Percentiles rank a stretch among this genome's conserved stretches.
Evolutionary conservation across 2,888 invertebrate genomes (phyloP).

Genomic region (Philonicus albiceps): DNA sequence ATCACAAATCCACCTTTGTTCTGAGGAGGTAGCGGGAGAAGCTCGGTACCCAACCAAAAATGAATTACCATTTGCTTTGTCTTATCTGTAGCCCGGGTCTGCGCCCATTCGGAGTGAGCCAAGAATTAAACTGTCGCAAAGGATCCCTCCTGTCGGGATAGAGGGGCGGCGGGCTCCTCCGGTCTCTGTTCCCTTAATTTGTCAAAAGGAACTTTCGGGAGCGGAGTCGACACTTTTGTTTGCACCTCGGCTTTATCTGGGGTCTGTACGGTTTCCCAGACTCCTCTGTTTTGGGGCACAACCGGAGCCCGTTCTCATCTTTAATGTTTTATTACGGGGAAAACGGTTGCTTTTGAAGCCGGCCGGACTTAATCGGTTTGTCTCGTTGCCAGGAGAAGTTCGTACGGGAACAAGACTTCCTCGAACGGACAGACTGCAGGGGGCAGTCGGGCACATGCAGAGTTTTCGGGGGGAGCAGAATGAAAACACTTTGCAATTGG

Average conservation of each 20-base stretch:
- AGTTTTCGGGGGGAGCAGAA: neutral
- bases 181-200: neutral
- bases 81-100: neutral
- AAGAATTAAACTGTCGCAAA: constrained; percentile 1
- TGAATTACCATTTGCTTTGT: constrained; percentile 12
- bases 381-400: neutral
- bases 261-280: neutral
- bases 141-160: neutral
- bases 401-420: neutral
- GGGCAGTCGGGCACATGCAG: neutral
- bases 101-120: neutral
- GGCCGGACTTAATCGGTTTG: constrained; percentile 14
- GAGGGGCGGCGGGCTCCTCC: neutral
- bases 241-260: neutral
- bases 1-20: neutral
- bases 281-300: neutral
- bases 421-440: neutral
- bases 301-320: neutral
- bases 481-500: neutral
- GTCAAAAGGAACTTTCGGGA: neutral
- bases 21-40: neutral
- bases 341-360: neutral
- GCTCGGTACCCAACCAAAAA: neutral
- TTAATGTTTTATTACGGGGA: neutral
- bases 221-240: neutral